Base-by-base conservation (phyloP, 92 coral and sea anemone genomes). In the Heliopora coerulea region DNA sequence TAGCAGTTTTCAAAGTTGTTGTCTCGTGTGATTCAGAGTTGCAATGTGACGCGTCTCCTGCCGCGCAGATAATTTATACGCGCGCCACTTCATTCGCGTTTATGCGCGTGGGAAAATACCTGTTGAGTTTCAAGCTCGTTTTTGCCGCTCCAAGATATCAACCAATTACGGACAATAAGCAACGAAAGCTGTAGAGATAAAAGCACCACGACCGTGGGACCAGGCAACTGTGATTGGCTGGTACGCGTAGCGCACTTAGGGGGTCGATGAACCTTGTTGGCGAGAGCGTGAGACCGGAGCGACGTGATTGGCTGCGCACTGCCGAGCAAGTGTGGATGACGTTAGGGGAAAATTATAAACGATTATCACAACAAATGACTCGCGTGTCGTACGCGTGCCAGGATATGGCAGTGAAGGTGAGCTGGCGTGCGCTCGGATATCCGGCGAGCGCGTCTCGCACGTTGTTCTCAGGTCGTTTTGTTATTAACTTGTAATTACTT, bases 131-230 rank as follows among this genome's bases (percentile, higher is more conserved):
- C 46, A 26, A 25, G 30, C 77, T 50, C 62, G 54, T 70, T 70
- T 33, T 50, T 70, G 37, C 77, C 77, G 77, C 77, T 52, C 77
- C 63, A 70, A 27, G 62, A 57, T 56, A 58, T 58, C 62, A 28
- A 49, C 63, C 62, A 56, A 23, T 56, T 23, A 56, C 61, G 23
- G 61, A 56, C 61, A 56, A 56, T 56, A 23, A 31, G 61, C 61
- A 56, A 56, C 61, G 61, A 56, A 56, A 56, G 61, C 61, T 23
- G 8, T 3, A 7, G 29, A 70, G 77, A 70, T 70, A 70, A 70
- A 70, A 46, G 63, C 60, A 78, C 54, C 54, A 83, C 72, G 66
- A 76, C 91, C 95, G 98, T 90, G 95, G 89, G 96, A 93, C 87
- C 89, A 78, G 78, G 31, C 54, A 64, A 34, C 73, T 48, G 58